Evolutionary conservation across 2,888 invertebrate genomes (phyloP), one percentile per base, ranked within the genome.

Genomic region (Selenia dentaria): DNA sequence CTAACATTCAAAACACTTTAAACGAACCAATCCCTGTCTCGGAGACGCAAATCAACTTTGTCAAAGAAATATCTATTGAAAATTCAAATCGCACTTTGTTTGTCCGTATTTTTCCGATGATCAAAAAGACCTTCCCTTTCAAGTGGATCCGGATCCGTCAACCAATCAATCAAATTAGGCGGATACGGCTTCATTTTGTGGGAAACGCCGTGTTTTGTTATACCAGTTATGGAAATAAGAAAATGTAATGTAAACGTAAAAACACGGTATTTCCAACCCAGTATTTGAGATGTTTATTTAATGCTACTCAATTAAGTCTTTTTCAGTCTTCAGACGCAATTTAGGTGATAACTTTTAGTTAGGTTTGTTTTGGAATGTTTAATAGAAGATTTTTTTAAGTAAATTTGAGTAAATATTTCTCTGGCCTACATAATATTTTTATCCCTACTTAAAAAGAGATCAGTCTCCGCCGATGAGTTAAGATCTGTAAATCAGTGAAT

Each of bases 131-230:
- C 16, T 11, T 12, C 11, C 43, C 26, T 32, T 37, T 43, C 36
- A 43, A 43, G 43, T 43, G 26, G 29, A 32, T 39, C 28, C 26
- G 24, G 33, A 25, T 25, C 38, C 18, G 34, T 29, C 38, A 43
- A 42, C 37, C 34, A 40, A 49, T 54, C 54, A 51, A 46, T 46
- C 49, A 49, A 49, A 45, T 45, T 39, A 39, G 38, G 44, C 33
- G 12, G 31, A 14, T 22, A 22, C 29, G 11, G 29, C 13, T 18
- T 35, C 16, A 34, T 44, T 43, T 45, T 11, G 29, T 6, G 25
- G 28, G 20, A 16, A 35, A 43, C 6, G 32, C 29, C n/a, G 20
- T 42, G 32, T 47, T 43, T 43, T 29, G 6, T 3, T n/a, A n/a
- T n/a, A 4, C 16, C 16, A 2, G 4, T 16, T 16, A 16, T 20